Conservation (phyloP, 2,888 invertebrate genomes). For the Leucoma salicis region DNA sequence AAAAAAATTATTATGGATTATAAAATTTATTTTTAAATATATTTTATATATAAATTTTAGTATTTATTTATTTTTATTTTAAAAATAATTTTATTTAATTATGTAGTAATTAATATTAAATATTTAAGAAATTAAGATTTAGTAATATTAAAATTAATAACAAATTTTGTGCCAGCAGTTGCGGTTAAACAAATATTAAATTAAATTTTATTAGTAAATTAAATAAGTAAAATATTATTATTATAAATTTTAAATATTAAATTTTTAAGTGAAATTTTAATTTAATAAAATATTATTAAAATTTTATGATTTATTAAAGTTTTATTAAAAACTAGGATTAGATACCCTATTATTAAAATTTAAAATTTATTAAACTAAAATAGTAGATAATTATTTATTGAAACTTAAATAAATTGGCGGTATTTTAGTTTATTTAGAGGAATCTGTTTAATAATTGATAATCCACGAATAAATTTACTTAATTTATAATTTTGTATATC, state of each 20-base stretch:
- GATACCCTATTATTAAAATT: slow-evolving; percentile 86
- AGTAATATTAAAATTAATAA: slow-evolving; percentile 81
- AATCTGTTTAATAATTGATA: slow-evolving; percentile 87
- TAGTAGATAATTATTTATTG: slow-evolving; percentile 82
- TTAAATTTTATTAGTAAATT: slow-evolving; percentile 77
- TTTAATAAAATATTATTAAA: slow-evolving; percentile 58
- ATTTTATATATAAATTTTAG: slow-evolving; percentile 82
- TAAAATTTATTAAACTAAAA: slow-evolving; percentile 69
- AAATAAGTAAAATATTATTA: slow-evolving; percentile 48
- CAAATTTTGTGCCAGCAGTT: slow-evolving; percentile 87
- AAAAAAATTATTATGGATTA: slow-evolving; percentile 76
- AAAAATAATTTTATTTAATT: slow-evolving; percentile 51
- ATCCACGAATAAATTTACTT: slow-evolving; percentile 82
- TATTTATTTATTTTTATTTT: slow-evolving; percentile 60
- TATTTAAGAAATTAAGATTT: slow-evolving; percentile 84
- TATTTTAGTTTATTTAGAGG: slow-evolving; percentile 87
- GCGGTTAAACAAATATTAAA: slow-evolving; percentile 85
- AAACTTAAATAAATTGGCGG: slow-evolving; percentile 87
- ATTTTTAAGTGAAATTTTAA: too few species aligned
- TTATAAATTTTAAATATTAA: slow-evolving; percentile 57
- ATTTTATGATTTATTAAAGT: slow-evolving; percentile 66
- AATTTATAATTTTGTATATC: slow-evolving; percentile 72
- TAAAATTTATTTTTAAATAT: slow-evolving; percentile 73
- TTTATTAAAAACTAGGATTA: slow-evolving; percentile 84
- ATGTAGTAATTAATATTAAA: slow-evolving; percentile 76